Evolutionary conservation across 2,888 invertebrate species (phyloP).

Genomic region (Erebia aethiops): DNA sequence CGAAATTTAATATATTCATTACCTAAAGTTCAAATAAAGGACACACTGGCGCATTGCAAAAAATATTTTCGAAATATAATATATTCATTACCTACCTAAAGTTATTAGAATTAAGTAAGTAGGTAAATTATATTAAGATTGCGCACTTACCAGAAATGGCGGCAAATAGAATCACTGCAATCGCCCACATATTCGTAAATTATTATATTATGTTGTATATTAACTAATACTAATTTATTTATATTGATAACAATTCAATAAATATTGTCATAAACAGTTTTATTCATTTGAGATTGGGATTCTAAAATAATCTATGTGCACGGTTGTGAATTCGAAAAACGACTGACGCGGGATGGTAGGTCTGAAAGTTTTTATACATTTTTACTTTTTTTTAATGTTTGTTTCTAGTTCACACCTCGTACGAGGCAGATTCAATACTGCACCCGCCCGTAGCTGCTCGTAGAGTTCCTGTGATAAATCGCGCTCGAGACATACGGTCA

Average conservation of each 20-base stretch:
- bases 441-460: slow-evolving; percentile 35
- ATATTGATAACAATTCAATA: not conserved
- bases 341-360: slow-evolving; percentile 51
- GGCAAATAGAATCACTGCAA: slow-evolving; percentile 52
- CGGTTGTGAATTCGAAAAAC: slow-evolving; percentile 48
- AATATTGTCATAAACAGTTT: not conserved
- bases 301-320: slow-evolving; percentile 42
- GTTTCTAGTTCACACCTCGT: slow-evolving; percentile 27
- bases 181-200: slow-evolving; percentile 48
- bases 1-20: too few species aligned
- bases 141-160: slow-evolving; percentile 56
- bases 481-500: too few species aligned
- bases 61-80: too few species aligned
- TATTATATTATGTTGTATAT: not conserved
- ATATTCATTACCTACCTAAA: too few species aligned
- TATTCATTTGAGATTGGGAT: not conserved
- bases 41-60: too few species aligned
- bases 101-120: not conserved
- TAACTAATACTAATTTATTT: not conserved
- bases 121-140: not conserved
- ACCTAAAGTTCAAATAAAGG: too few species aligned
- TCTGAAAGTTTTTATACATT: slow-evolving; percentile 63
- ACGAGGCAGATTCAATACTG: slow-evolving; percentile 33
- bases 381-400: slow-evolving; percentile 41
- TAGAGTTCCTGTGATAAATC: slow-evolving; percentile 13